phyloP scores from a whole-genome alignment of 2,113 vertebrate genomes.

The Fukomys damarensis region DNA sequence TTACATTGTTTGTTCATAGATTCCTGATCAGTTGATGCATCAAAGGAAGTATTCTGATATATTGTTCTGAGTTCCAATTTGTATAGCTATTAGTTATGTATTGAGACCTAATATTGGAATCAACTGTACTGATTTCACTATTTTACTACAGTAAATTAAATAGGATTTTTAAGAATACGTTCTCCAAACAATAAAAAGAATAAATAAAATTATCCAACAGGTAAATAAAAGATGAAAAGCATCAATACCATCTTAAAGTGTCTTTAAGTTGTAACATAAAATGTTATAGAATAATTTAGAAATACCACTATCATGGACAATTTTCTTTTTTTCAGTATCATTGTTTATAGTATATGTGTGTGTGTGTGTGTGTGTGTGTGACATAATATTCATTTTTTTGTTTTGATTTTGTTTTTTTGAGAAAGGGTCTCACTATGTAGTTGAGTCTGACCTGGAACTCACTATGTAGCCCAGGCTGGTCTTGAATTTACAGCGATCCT shows the following conservation, averaged over 20 bases:
- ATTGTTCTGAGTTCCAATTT: background rate
- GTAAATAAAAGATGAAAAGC: conserved; percentile 58
- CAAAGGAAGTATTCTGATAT: accelerated
- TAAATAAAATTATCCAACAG: conserved; percentile 59
- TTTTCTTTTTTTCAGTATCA: background rate
- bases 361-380: too few species aligned
- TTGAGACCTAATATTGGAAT: conserved; percentile 36
- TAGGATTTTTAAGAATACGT: background rate
- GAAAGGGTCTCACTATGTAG: too few species aligned
- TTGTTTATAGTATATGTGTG: background rate
- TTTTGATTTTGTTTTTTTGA: too few species aligned
- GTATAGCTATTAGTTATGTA: background rate
- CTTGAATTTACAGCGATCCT: too few species aligned
- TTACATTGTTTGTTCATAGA: background rate
- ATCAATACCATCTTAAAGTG: conserved; percentile 70
- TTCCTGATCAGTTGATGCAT: background rate
- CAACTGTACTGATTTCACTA: conserved; percentile 2
- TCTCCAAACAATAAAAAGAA: background rate
- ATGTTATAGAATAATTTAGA: conserved; percentile 25
- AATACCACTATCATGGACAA: background rate
- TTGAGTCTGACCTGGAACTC: too few species aligned
- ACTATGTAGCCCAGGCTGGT: too few species aligned
- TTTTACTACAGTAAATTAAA: background rate
- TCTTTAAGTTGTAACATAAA: conserved; percentile 45
- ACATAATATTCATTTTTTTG: too few species aligned